A percentile compares a stretch with the other conserved stretches of the same genome.
Conservation (phyloP, 2,888 invertebrate genomes). For the Rhorus exstirpatorius region DNA sequence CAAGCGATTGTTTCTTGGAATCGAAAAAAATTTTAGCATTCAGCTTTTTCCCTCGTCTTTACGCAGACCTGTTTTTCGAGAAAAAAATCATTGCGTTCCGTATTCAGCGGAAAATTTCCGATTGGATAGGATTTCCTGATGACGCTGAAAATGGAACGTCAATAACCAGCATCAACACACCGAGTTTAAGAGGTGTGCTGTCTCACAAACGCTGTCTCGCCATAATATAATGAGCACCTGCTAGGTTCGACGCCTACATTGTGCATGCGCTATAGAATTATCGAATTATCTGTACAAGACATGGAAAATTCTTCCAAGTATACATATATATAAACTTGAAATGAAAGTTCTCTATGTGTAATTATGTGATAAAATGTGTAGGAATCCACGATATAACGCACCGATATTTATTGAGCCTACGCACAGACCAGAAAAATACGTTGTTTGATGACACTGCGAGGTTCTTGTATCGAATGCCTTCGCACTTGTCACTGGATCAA, state of each 20-base stretch:
- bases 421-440: neutral
- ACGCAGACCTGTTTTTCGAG: no score
- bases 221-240: slow-evolving; percentile 85
- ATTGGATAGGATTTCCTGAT: no score
- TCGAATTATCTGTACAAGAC: slow-evolving; percentile 2
- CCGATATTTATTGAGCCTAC: no score
- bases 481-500: slow-evolving; percentile 57
- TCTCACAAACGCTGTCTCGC: slow-evolving; percentile 82
- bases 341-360: neutral
- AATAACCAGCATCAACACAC: no score
- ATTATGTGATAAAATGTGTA: slow-evolving; percentile 5
- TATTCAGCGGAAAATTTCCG: no score
- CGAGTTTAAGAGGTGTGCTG: slow-evolving; percentile 1
- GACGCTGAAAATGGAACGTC: no score
- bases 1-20: no score
- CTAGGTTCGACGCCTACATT: slow-evolving; percentile 83
- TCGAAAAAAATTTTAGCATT: no score
- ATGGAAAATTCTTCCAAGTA: no score
- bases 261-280: no score
- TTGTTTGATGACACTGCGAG: neutral
- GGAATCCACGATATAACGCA: neutral
- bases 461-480: slow-evolving; percentile 48
- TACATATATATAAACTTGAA: neutral
- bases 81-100: no score
- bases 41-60: no score